These are phyloP conservation scores for Drosophila kikkawai DNA, from an alignment of 1,140 invertebrate species.

Conservation along the genomic window DNA sequence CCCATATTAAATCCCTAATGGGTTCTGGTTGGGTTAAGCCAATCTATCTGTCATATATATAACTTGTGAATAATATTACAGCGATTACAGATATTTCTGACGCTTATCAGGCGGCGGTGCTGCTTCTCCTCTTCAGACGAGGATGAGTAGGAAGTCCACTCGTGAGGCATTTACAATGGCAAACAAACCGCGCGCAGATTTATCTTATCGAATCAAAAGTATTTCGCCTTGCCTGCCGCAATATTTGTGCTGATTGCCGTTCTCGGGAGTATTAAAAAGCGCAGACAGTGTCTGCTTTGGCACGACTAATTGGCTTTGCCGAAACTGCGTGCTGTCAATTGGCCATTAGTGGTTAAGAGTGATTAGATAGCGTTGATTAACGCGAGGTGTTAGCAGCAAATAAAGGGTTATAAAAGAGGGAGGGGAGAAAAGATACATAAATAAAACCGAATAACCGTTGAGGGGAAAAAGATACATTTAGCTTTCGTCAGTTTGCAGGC, in stretches of 20 bases:
- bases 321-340: constrained; percentile 36
- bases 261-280: constrained; percentile 7
- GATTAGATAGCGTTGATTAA: constrained; percentile 44
- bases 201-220: constrained; percentile 51
- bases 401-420: constrained; percentile 2
- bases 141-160: constrained; percentile 20
- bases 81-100: constrained; percentile 13
- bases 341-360: constrained; percentile 26
- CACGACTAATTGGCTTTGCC: constrained; percentile 39
- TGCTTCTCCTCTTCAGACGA: neutral
- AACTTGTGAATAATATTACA: constrained; percentile 15
- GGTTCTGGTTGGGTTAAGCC: constrained; percentile 24
- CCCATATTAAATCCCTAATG: constrained; percentile 8
- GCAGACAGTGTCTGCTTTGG: neutral
- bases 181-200: constrained; percentile 33
- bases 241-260: constrained; percentile 31
- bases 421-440: neutral
- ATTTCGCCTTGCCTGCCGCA: constrained; percentile 37
- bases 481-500: neutral
- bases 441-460: constrained; percentile 32
- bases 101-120: constrained; percentile 23
- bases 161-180: constrained; percentile 27
- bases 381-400: constrained; percentile 30
- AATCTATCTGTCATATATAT: constrained; percentile 4
- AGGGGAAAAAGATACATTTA: neutral